A percentile compares a stretch with the other conserved stretches of the same genome.
phyloP scores from a whole-genome alignment of 1,140 invertebrate species.

The Drosophila bifasciata region DNA sequence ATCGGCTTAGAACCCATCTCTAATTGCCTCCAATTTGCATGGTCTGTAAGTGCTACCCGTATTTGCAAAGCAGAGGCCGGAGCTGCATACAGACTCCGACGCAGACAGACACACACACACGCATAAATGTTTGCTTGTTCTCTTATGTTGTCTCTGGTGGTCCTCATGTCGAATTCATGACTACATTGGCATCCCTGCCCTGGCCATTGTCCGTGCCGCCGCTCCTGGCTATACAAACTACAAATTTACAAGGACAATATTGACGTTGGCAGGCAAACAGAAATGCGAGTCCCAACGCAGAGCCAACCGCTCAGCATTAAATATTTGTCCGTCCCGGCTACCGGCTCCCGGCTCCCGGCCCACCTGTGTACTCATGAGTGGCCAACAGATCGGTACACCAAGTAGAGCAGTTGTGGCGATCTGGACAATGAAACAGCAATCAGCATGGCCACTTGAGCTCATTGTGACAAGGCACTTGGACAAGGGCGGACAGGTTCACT shows the following conservation, averaged over 20 bases:
- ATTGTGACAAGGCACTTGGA: background rate
- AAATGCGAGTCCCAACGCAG: conserved; percentile 13
- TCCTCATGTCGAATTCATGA: conserved; percentile 66
- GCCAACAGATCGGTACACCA: conserved; percentile 11
- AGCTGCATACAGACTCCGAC: too few species aligned
- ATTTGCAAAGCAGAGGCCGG: too few species aligned
- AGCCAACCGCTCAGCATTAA: conserved; percentile 8
- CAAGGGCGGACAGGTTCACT: conserved; percentile 32
- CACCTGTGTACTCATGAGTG: conserved; percentile 1
- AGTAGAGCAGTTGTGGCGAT: conserved; percentile 3
- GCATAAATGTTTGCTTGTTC: too few species aligned
- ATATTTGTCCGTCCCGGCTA: conserved; percentile 18
- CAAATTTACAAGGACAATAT: conserved; percentile 52
- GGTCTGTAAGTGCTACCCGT: too few species aligned
- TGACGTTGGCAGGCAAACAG: conserved; percentile 38
- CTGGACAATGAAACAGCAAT: conserved; percentile 6
- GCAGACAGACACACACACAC: too few species aligned
- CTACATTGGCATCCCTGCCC: conserved; percentile 33
- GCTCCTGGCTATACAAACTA: conserved; percentile 23
- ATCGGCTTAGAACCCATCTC: too few species aligned
- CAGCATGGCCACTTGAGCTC: conserved; percentile 9
- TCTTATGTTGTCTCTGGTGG: background rate
- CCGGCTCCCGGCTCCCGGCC: too few species aligned
- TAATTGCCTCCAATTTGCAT: too few species aligned
- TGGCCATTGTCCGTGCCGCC: conserved; percentile 62